Evolutionary conservation across 2,113 vertebrate genomes (phyloP).

Genomic region (Rhineura floridana): DNA sequence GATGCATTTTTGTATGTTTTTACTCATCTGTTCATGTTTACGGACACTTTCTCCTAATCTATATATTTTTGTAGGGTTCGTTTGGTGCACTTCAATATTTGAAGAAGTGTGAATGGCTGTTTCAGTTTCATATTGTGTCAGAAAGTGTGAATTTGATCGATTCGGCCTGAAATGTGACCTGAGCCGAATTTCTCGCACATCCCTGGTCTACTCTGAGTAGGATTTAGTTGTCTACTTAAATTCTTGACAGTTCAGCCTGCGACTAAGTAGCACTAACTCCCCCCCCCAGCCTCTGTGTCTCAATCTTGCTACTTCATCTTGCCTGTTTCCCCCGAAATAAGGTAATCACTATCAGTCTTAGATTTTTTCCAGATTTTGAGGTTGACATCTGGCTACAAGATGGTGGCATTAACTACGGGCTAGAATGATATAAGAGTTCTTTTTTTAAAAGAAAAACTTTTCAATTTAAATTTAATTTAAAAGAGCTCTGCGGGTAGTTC

Average conservation of each 20-base stretch:
- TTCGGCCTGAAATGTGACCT: too few species aligned
- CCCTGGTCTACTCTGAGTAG: not conserved
- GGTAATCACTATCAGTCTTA: slow-evolving; percentile 41
- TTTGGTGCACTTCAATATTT: too few species aligned
- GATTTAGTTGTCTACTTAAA: not conserved
- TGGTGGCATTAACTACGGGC: slow-evolving; percentile 60
- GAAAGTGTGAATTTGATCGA: too few species aligned
- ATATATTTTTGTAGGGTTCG: too few species aligned
- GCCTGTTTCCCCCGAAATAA: slow-evolving; percentile 30
- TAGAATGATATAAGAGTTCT: slow-evolving; percentile 38
- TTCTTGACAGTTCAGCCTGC: not conserved
- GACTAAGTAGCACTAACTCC: not conserved
- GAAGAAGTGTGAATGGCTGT: too few species aligned
- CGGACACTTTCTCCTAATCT: too few species aligned
- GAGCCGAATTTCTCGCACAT: not conserved
- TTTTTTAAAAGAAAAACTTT: not conserved
- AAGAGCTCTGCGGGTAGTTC: not conserved
- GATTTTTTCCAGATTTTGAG: slow-evolving; percentile 35
- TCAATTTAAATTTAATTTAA: too few species aligned
- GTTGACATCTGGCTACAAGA: slow-evolving; percentile 73
- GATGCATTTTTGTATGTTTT: too few species aligned
- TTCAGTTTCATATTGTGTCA: too few species aligned
- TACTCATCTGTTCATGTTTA: too few species aligned
- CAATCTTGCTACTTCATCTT: slow-evolving; percentile 39
- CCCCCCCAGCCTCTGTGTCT: not conserved